Base-by-base conservation (phyloP, 2,113 vertebrate genomes). In the Azemiops feae region DNA sequence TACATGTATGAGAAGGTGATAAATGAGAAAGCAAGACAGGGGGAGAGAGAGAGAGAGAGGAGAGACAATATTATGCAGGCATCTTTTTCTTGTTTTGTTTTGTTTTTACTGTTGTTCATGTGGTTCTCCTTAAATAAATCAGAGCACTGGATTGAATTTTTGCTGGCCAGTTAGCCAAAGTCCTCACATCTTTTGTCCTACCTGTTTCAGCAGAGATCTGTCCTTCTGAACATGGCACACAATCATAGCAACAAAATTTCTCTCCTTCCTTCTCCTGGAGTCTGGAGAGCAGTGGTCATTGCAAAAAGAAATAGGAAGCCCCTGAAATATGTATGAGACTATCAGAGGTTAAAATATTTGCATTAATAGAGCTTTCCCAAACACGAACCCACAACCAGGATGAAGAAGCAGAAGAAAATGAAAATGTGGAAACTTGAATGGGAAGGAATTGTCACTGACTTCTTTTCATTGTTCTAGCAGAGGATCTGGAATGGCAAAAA, bases 161-260 rank as follows among this genome's bases (percentile, higher is more conserved):
- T 85, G 39, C 30, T 69, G 57, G 1, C 2, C 4, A 14, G 0
- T n/a, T 14, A 69, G 20, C 81, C 39, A 45, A 85, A 39, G 1
- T 85, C 20, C 8, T 23, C 43, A 47, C 0, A 47, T 47, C 23
- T 23, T 85, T 25, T 85, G 0, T 85, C 20, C 20, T 45, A 85
- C 81, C 22, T 25, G 4, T 85, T 45, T 47, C 7, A 6, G 45
- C 43, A 87, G 85, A 87, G 3, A 87, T 87, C 85, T 12, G 11
- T 4, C 91, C 86, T 69, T 43, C 47, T 30, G 91, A 58, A 69
- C 91, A 92, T 10, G 58, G n/a, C 39, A 10, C 27, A 54, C 86
- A 92, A 88, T 88, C n/a, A 18, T 92, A 92, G 23, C 91, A 92
- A n/a, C 91, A 92, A 27, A 92, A 92, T 54, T 39, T 52, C 58